phyloP scores from a whole-genome alignment of 2,888 invertebrate genomes.

The Anaspis maculata region DNA sequence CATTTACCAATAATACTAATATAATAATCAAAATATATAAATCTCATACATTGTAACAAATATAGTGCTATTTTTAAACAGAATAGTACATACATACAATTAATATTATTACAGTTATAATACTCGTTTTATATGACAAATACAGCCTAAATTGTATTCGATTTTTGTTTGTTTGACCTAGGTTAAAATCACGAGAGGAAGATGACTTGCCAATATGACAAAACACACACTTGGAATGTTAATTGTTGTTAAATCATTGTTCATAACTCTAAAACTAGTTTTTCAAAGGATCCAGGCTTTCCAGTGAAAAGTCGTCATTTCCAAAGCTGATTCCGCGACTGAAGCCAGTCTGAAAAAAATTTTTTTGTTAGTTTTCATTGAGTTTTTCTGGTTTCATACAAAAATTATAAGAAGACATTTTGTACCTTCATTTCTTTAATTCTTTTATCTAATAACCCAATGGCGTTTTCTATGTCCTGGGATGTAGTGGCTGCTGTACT shows the following conservation, averaged over 20 bases:
- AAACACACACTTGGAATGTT: constrained; percentile 15
- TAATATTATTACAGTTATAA: constrained; percentile 13
- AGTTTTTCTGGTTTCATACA: too few species aligned
- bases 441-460: constrained; percentile 72
- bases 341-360: constrained; percentile 71
- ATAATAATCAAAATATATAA: constrained; percentile 23
- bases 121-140: constrained; percentile 9
- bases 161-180: constrained; percentile 20
- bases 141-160: constrained; percentile 12
- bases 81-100: too few species aligned
- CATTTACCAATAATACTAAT: constrained; percentile 19
- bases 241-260: constrained; percentile 11
- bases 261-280: constrained; percentile 43
- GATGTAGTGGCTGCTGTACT: constrained; percentile 44
- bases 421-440: constrained; percentile 79
- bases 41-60: constrained; percentile 23
- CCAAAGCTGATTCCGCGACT: constrained; percentile 80
- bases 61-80: too few species aligned
- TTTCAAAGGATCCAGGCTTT: constrained; percentile 88
- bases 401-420: constrained; percentile 2
- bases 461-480: constrained; percentile 62
- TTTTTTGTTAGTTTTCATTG: constrained; percentile 2
- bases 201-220: constrained; percentile 27
- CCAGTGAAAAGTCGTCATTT: constrained; percentile 89
- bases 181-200: constrained; percentile 21